Percentiles rank a stretch among this genome's conserved stretches.
These are phyloP conservation scores for Pterostichus madidus DNA, from an alignment of 2,888 invertebrate genomes.

Conservation along the genomic window DNA sequence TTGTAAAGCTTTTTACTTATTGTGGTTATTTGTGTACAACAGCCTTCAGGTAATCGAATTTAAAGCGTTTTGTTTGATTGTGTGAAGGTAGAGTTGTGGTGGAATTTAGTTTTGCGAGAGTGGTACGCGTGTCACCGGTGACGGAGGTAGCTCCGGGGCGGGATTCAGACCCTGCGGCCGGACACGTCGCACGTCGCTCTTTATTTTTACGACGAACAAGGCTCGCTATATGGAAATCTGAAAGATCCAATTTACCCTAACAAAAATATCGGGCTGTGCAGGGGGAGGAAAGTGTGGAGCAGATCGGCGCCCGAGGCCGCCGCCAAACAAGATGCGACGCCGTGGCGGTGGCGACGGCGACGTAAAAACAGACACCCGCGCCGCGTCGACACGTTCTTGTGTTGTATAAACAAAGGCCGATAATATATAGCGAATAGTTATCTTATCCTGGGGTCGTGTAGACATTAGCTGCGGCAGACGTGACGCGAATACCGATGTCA, in stretches of 20 bases:
- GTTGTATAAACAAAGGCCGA: slow-evolving; percentile 65
- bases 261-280: slow-evolving; percentile 73
- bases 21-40: too few relatives aligned
- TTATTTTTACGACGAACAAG: slow-evolving; percentile 61
- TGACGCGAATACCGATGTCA: slow-evolving; percentile 69
- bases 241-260: slow-evolving; percentile 74
- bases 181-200: slow-evolving; percentile 56
- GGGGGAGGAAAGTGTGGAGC: slow-evolving; percentile 70
- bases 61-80: too few relatives aligned
- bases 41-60: too few relatives aligned
- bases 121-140: slow-evolving; percentile 50
- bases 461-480: slow-evolving; percentile 70
- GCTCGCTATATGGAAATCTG: slow-evolving; percentile 72
- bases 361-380: slow-evolving; percentile 44
- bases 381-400: slow-evolving; percentile 56
- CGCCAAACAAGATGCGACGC: too few relatives aligned
- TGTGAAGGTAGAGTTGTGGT: too few relatives aligned
- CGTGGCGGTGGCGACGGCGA: slow-evolving; percentile 55
- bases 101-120: too few relatives aligned
- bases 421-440: slow-evolving; percentile 67
- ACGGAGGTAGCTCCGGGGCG: background rate
- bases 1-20: too few relatives aligned
- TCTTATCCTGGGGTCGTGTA: slow-evolving; percentile 69
- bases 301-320: slow-evolving; percentile 72
- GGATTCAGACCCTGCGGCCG: slow-evolving; percentile 31